Evolutionary conservation across 2,797 vertebrate species (phyloP).

Genomic region (Sus cebifrons): DNA sequence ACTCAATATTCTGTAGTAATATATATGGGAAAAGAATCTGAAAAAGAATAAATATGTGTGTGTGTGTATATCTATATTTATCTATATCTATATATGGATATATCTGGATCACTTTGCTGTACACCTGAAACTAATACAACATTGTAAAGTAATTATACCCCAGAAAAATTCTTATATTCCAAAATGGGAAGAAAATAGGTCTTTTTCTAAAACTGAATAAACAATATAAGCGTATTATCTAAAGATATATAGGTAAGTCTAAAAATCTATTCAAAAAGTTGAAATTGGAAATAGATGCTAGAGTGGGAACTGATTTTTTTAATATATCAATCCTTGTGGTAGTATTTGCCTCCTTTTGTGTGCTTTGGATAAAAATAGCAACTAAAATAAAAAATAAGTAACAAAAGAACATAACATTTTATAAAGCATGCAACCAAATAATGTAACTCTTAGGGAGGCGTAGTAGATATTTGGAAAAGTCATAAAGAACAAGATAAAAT

Average conservation of each 20-base stretch:
- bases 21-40: no score
- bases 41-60: no score
- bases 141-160: no score
- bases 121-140: no score
- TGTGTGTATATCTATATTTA: no score
- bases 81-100: no score
- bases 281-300: neutral
- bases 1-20: no score
- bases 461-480: neutral
- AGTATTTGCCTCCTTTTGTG: conserved; percentile 5
- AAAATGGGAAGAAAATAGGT: neutral
- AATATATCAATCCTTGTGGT: neutral
- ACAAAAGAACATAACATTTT: neutral
- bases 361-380: conserved; percentile 22
- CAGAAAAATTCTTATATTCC: neutral
- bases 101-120: no score
- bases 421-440: neutral
- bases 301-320: neutral
- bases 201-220: conserved; percentile 47
- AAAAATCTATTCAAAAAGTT: neutral
- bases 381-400: neutral
- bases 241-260: neutral
- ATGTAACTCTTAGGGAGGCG: neutral
- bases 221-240: neutral
- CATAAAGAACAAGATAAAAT: neutral